These are phyloP conservation scores for Polyergus mexicanus DNA, from an alignment of 1,140 invertebrate species.

Conservation along the genomic window DNA sequence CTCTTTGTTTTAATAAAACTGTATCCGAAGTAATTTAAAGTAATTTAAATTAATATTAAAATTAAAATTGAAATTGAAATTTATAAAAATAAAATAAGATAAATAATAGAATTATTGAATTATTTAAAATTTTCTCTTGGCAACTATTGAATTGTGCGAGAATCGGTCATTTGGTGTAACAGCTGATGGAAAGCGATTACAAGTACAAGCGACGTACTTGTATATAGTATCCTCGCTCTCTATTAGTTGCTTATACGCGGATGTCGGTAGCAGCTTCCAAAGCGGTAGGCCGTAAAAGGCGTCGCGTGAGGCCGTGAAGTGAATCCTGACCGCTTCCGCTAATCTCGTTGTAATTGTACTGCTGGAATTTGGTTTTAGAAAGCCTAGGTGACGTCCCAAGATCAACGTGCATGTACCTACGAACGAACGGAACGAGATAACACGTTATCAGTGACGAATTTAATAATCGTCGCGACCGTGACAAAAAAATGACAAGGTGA, in stretches of 20 bases:
- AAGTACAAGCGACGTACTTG: constrained; percentile 84
- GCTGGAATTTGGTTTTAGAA: constrained; percentile 89
- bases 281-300: constrained; percentile 93
- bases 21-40: neutral
- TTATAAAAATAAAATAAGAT: neutral
- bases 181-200: neutral
- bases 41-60: neutral
- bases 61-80: neutral
- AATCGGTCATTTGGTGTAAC: neutral
- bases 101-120: too few relatives aligned
- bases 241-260: constrained; percentile 91
- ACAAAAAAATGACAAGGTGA: neutral
- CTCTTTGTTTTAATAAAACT: neutral
- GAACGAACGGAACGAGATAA: neutral
- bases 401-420: constrained; percentile 92
- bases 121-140: too few relatives aligned
- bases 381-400: constrained; percentile 92
- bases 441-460: neutral
- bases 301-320: constrained; percentile 92
- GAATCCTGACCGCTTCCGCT: constrained; percentile 90
- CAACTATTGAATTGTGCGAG: neutral
- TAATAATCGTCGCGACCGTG: neutral
- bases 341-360: constrained; percentile 85
- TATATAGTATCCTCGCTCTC: constrained; percentile 93
- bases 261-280: constrained; percentile 93